phyloP scores from a whole-genome alignment of 2,113 vertebrate species.

The Sceloporus tristichus region DNA sequence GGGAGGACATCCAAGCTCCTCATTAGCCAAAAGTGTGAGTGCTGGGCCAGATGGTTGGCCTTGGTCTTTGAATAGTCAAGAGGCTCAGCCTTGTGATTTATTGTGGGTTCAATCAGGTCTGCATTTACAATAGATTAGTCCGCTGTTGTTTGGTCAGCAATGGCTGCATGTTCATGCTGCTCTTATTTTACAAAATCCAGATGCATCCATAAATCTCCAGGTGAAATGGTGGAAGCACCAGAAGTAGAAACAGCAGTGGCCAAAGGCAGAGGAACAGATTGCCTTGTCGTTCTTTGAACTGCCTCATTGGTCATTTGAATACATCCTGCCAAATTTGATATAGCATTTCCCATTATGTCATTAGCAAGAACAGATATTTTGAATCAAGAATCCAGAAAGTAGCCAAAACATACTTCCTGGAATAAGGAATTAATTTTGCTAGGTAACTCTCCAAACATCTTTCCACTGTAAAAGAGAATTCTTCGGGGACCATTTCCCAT shows the following conservation, averaged over 20 bases:
- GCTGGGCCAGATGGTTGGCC: constrained; percentile 72
- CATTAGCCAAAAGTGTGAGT: constrained; percentile 69
- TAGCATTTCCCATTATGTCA: constrained; percentile 48
- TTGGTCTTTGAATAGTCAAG: constrained; percentile 68
- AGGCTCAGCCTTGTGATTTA: constrained; percentile 67
- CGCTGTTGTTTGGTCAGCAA: constrained; percentile 45
- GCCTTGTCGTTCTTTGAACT: constrained; percentile 38
- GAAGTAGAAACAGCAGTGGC: constrained; percentile 52
- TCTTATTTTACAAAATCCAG: constrained; percentile 59
- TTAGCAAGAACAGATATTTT: constrained; percentile 58
- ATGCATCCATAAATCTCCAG: constrained; percentile 66
- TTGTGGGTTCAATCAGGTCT: constrained; percentile 58
- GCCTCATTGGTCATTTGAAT: constrained; percentile 56
- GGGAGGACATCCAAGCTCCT: constrained; percentile 67
- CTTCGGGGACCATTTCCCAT: constrained; percentile 43
- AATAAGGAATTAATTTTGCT: constrained; percentile 45
- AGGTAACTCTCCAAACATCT: constrained; percentile 40
- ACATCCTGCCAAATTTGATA: constrained; percentile 42
- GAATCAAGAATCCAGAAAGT: constrained; percentile 53
- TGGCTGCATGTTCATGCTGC: constrained; percentile 31
- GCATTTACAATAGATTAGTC: constrained; percentile 41
- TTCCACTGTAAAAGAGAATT: constrained; percentile 34
- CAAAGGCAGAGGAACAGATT: constrained; percentile 44
- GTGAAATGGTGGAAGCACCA: constrained; percentile 53
- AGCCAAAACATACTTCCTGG: constrained; percentile 44